Conservation (phyloP, 1,140 invertebrate genomes). For the Drosophila pruinosa region DNA sequence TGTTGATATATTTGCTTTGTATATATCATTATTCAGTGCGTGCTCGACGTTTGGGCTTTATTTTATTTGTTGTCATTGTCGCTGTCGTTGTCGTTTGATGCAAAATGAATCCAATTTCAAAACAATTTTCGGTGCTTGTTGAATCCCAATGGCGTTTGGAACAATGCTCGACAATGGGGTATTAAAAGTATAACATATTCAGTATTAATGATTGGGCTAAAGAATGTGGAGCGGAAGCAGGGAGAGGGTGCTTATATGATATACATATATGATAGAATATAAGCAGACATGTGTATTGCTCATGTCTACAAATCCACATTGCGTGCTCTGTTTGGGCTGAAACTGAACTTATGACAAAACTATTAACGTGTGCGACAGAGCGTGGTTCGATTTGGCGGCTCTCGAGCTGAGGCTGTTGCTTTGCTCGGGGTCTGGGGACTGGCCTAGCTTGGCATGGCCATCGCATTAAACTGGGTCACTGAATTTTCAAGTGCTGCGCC, state of each 20-base stretch:
- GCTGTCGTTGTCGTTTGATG: constrained; percentile 24
- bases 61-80: constrained; percentile 1
- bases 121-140: constrained; percentile 28
- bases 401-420: neutral
- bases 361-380: constrained; percentile 71
- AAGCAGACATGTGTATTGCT: constrained; percentile 24
- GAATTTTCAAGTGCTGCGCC: constrained; percentile 75
- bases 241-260: neutral
- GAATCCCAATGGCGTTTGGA: constrained; percentile 36
- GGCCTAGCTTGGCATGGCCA: neutral
- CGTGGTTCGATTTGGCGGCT: constrained; percentile 35
- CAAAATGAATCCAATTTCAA: constrained; percentile 46
- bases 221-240: neutral
- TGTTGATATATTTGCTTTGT: constrained; percentile 13
- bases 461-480: constrained; percentile 69
- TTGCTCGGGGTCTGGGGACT: neutral
- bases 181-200: constrained; percentile 41
- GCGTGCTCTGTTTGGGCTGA: constrained; percentile 45
- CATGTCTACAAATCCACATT: constrained; percentile 57
- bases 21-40: constrained; percentile 45
- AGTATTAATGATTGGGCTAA: constrained; percentile 13
- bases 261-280: neutral
- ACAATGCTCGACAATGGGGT: constrained; percentile 10
- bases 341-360: constrained; percentile 61
- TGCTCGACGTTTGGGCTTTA: constrained; percentile 17